These are phyloP conservation scores for Manis crassicaudata DNA, from an alignment of 2,797 vertebrate genomes.

Conservation along the genomic window DNA sequence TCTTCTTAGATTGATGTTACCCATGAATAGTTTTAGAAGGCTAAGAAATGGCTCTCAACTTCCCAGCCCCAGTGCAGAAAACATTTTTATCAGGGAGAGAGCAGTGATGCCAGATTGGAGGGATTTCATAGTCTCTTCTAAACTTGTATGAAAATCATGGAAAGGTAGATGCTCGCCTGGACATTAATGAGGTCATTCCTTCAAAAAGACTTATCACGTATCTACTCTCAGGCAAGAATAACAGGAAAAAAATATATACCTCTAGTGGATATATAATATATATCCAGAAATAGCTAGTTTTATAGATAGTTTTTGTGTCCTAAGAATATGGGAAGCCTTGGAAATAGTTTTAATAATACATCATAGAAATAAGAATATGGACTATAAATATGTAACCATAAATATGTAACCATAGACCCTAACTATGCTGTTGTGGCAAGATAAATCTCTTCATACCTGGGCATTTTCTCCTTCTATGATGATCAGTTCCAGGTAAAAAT, in stretches of 20 bases:
- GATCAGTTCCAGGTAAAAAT: not conserved
- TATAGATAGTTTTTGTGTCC: not conserved
- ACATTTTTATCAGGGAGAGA: not conserved
- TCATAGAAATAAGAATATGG: not conserved
- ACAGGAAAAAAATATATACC: fast-evolving
- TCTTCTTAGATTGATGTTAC: not conserved
- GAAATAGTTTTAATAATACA: not conserved
- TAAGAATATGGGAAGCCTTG: not conserved
- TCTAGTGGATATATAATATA: not conserved
- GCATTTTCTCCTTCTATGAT: not conserved
- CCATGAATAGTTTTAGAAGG: not conserved
- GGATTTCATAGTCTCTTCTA: not conserved
- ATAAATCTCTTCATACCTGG: not conserved
- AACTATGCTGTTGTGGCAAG: not conserved
- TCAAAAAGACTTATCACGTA: not conserved
- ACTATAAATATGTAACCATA: not conserved
- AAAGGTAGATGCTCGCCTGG: not conserved
- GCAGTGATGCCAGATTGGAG: not conserved
- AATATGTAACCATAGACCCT: not conserved
- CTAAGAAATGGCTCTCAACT: not conserved
- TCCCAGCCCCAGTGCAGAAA: not conserved
- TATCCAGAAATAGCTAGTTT: not conserved
- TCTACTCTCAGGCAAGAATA: not conserved
- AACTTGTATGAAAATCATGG: not conserved
- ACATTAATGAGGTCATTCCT: not conserved